Conservation (phyloP, 2,113 vertebrate species). For the Psephotus haematonotus region DNA sequence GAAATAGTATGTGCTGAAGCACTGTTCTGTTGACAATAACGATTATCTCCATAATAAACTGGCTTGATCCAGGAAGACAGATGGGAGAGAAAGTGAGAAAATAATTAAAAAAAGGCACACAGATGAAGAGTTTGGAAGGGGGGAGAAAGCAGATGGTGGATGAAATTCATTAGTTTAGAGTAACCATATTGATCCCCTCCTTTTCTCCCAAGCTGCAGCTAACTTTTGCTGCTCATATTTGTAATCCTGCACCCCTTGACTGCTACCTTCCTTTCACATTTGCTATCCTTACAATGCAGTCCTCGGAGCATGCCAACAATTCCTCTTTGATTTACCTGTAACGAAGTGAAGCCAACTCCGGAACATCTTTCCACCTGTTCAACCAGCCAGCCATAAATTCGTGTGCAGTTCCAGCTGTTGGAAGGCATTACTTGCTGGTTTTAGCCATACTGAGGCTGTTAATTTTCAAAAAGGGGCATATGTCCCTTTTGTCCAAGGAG, state of each 20-base stretch:
- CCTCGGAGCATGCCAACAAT: rapidly evolving
- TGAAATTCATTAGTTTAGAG: slow-evolving; percentile 16
- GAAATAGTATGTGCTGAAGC: not conserved
- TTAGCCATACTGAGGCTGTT: not conserved
- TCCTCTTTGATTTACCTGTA: not conserved
- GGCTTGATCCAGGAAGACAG: slow-evolving; percentile 30
- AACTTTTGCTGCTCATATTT: not conserved
- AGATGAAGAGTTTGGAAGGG: slow-evolving; percentile 44
- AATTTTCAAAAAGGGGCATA: not conserved
- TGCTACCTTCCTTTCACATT: not conserved
- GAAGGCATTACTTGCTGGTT: not conserved
- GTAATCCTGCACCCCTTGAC: not conserved
- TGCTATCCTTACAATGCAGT: not conserved
- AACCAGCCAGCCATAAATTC: not conserved
- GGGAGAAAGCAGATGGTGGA: slow-evolving; percentile 30
- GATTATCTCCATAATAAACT: not conserved
- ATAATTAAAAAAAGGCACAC: not conserved
- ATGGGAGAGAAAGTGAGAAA: slow-evolving; percentile 32
- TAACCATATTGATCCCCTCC: not conserved
- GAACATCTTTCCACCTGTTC: not conserved
- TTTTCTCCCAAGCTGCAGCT: not conserved
- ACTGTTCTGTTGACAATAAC: not conserved
- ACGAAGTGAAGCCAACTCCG: not conserved
- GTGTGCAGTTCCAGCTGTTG: not conserved
- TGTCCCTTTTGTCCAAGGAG: not conserved